These are phyloP conservation scores for Lasioglossum oenotherae DNA, from an alignment of 2,888 invertebrate genomes.

Conservation along the genomic window DNA sequence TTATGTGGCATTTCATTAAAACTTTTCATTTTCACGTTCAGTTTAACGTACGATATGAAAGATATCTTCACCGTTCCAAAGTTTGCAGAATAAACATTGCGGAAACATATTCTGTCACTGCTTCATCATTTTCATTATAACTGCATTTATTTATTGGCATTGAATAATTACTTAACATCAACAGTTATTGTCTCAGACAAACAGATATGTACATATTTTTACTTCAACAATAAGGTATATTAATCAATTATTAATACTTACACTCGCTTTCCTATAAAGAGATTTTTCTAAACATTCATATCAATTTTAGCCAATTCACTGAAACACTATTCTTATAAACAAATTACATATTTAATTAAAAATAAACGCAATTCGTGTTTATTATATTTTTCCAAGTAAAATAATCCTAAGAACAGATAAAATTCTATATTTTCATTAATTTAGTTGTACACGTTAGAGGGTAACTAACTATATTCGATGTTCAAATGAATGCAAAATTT, in stretches of 20 bases:
- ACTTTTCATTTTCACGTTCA: slow-evolving; percentile 44
- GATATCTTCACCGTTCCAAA: slow-evolving; percentile 33
- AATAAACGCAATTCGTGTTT: not conserved
- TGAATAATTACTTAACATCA: not conserved
- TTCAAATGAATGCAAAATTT: not conserved
- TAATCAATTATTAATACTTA: not conserved
- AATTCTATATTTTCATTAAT: not conserved
- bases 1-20: slow-evolving; percentile 46
- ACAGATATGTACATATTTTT: not conserved
- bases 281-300: not conserved
- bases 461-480: not conserved
- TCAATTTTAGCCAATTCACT: not conserved
- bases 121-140: slow-evolving; percentile 1
- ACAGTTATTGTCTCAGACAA: not conserved
- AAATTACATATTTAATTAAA: not conserved
- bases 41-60: slow-evolving; percentile 36
- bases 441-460: not conserved
- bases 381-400: not conserved
- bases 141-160: not conserved
- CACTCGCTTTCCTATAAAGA: not conserved
- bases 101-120: not conserved
- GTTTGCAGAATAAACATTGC: not conserved
- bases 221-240: not conserved
- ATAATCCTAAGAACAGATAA: not conserved
- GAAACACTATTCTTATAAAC: not conserved